A percentile compares a stretch with the other conserved stretches of the same genome.
Evolutionary conservation across 2,888 invertebrate species (phyloP).

Genomic region (Drosophila dives): DNA sequence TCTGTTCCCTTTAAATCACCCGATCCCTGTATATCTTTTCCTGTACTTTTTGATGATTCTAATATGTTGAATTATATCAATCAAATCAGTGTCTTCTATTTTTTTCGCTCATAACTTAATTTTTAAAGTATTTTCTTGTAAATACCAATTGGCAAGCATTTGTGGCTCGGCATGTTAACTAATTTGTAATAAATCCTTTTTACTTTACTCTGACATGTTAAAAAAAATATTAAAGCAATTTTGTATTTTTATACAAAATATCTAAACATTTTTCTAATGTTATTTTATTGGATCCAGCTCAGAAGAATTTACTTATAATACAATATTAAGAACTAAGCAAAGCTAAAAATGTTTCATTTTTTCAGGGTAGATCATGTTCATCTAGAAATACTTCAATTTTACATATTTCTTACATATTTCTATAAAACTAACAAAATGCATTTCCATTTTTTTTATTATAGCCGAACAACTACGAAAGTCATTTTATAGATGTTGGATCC

Average conservation of each 20-base stretch:
- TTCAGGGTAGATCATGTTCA: not conserved
- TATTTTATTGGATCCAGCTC: not conserved
- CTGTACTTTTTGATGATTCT: not conserved
- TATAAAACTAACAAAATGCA: not conserved
- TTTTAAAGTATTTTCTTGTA: not conserved
- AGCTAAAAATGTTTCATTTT: conserved; percentile 1
- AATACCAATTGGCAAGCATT: not conserved
- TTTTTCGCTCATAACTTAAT: not conserved
- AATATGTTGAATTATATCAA: not conserved
- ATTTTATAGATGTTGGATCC: conserved; percentile 83
- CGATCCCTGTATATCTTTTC: too few species aligned
- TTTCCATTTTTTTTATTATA: conserved; percentile 5
- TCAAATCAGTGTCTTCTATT: not conserved
- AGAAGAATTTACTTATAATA: not conserved
- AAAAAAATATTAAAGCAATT: too few species aligned
- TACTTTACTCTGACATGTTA: too few species aligned
- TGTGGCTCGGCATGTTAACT: not conserved
- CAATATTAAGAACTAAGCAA: not conserved
- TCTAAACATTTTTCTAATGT: not conserved
- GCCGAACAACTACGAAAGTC: conserved; percentile 61
- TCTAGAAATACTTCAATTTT: not conserved
- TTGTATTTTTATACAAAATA: too few species aligned
- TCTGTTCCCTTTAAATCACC: not conserved
- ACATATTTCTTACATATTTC: not conserved
- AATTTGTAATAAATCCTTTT: not conserved